phyloP scores from a whole-genome alignment of 2,888 invertebrate species.

The Brenthis ino region DNA sequence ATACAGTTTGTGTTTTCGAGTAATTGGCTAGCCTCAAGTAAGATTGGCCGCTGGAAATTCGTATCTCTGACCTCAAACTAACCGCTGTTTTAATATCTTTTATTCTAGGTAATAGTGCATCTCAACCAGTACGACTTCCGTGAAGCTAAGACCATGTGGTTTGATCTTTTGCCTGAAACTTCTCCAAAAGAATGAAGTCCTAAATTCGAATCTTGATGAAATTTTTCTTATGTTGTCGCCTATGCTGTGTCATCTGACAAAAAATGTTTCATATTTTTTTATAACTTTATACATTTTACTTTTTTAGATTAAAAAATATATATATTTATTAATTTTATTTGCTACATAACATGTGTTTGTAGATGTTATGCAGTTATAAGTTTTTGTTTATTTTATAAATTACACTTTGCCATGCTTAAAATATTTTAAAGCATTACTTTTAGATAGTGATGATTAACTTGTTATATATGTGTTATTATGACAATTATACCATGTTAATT shows the following conservation, averaged over 20 bases:
- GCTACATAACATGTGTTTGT: no score
- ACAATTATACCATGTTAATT: no score
- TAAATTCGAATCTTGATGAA: conserved; percentile 12
- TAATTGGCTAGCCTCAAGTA: no score
- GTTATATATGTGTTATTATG: conserved; percentile 6
- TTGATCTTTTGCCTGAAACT: conserved; percentile 84
- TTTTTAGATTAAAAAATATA: background rate
- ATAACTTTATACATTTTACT: conserved; percentile 4
- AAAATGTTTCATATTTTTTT: conserved; percentile 30
- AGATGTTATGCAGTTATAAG: no score
- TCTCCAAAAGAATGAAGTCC: conserved; percentile 60
- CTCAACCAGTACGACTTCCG: conserved; percentile 86
- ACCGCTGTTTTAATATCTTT: conserved; percentile 3
- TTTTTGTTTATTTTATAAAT: conserved; percentile 6
- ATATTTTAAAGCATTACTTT: background rate
- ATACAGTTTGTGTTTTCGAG: no score
- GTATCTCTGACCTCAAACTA: background rate
- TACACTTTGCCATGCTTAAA: conserved; percentile 1
- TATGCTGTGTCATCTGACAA: conserved; percentile 24
- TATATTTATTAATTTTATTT: no score
- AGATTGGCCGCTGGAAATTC: no score
- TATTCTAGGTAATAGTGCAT: conserved; percentile 83
- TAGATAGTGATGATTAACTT: background rate
- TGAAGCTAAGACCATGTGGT: conserved; percentile 88
- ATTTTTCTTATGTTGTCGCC: conserved; percentile 16